A percentile compares a stretch with the other conserved stretches of the same genome.
phyloP scores from a whole-genome alignment of 2,797 vertebrate genomes.

The Danio jaintianensis region DNA sequence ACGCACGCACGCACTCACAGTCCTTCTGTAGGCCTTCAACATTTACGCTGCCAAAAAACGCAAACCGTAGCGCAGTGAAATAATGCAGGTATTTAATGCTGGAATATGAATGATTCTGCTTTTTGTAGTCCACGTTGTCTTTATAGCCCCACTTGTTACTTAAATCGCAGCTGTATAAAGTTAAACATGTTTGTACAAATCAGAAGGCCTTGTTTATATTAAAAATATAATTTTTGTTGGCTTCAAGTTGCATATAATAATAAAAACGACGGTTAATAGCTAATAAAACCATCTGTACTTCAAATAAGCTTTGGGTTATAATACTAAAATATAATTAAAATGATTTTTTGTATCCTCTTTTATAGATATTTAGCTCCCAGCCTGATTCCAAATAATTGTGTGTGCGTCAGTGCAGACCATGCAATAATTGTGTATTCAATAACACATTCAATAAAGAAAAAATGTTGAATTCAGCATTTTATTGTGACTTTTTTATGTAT shows the following conservation, averaged over 20 bases:
- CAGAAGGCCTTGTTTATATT: slow-evolving; percentile 35
- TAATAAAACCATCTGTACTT: slow-evolving; percentile 36
- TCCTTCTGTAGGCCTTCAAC: slow-evolving; percentile 2
- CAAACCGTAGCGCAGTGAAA: background rate
- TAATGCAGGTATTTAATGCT: slow-evolving; percentile 9
- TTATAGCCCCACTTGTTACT: background rate
- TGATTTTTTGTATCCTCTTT: background rate
- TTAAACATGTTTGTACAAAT: slow-evolving; percentile 4
- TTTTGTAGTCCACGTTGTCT: background rate
- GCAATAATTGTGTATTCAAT: slow-evolving; percentile 47
- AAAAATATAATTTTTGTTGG: slow-evolving; percentile 10
- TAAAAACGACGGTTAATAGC: slow-evolving; percentile 30
- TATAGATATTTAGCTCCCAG: background rate
- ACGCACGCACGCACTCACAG: too few relatives aligned
- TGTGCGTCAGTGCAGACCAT: slow-evolving; percentile 16
- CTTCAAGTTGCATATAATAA: slow-evolving; percentile 28
- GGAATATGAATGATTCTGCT: background rate
- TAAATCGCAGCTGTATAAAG: background rate
- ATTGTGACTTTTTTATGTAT: background rate
- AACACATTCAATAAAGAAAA: background rate
- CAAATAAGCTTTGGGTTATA: background rate
- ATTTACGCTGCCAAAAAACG: background rate
- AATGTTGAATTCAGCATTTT: background rate
- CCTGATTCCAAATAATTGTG: background rate
- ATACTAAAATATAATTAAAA: background rate